phyloP scores from a whole-genome alignment of 2,113 vertebrate genomes.

The Trematomus loennbergii region DNA sequence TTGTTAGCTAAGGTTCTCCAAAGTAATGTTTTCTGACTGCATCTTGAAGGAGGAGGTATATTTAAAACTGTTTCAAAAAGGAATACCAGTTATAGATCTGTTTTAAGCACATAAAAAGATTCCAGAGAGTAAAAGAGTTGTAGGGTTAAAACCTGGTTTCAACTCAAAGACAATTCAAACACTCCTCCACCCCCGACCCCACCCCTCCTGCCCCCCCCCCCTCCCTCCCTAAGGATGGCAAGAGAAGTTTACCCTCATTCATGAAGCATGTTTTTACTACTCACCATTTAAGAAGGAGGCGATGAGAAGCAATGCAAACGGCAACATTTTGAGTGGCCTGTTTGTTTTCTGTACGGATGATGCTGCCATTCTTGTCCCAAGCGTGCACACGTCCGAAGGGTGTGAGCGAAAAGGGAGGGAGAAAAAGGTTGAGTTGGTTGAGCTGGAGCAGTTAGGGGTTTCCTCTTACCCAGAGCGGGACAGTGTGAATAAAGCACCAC shows the following conservation, averaged over 20 bases:
- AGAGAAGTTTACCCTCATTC: slow-evolving; percentile 24
- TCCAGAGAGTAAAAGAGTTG: slow-evolving; percentile 58
- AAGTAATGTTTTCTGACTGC: slow-evolving; percentile 9
- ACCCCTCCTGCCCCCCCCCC: slow-evolving; percentile 2
- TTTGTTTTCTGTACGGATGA: slow-evolving; percentile 52
- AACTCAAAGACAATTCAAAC: slow-evolving; percentile 65
- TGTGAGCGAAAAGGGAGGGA: slow-evolving; percentile 30
- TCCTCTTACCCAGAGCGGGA: slow-evolving; percentile 75
- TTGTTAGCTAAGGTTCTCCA: slow-evolving; percentile 55
- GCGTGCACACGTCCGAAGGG: slow-evolving; percentile 43
- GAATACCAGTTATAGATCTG: not conserved
- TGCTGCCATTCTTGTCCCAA: slow-evolving; percentile 74
- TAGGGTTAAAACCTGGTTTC: slow-evolving; percentile 75
- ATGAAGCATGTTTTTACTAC: slow-evolving; percentile 28
- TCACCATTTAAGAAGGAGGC: slow-evolving; percentile 58
- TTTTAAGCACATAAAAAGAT: slow-evolving; percentile 22
- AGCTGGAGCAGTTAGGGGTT: slow-evolving; percentile 68
- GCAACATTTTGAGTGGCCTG: slow-evolving; percentile 29
- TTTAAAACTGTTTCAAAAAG: not conserved
- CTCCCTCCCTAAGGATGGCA: not conserved
- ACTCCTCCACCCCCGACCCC: slow-evolving; percentile 54
- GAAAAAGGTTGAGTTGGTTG: slow-evolving; percentile 42
- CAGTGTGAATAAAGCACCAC: slow-evolving; percentile 80
- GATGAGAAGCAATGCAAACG: slow-evolving; percentile 57
- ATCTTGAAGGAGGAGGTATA: not conserved